Conservation (phyloP, 2,888 invertebrate species). For the Brachycybe producta region DNA sequence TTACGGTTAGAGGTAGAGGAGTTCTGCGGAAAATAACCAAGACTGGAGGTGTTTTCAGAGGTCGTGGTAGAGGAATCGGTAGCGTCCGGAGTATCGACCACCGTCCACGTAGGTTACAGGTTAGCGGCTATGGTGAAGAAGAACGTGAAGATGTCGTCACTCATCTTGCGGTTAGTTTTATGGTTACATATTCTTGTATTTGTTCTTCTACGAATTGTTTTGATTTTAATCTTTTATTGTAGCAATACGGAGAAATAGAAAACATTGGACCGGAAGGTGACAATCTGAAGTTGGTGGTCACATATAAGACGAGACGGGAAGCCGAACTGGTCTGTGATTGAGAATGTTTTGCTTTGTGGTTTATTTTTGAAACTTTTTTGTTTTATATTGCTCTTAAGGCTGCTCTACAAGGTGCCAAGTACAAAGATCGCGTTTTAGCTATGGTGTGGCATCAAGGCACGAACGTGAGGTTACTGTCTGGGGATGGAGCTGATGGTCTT, state of each 20-base stretch:
- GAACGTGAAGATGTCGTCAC: conserved; percentile 64
- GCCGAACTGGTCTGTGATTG: conserved; percentile 51
- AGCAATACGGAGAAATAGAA: conserved; percentile 81
- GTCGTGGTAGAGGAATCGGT: conserved; percentile 23
- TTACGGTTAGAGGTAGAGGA: conserved; percentile 26
- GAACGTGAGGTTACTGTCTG: not conserved
- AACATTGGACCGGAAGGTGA: conserved; percentile 61
- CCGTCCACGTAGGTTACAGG: conserved; percentile 67
- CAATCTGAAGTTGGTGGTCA: conserved; percentile 60
- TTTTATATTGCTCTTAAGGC: conserved; percentile 26
- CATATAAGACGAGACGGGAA: conserved; percentile 60
- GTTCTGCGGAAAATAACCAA: conserved; percentile 22
- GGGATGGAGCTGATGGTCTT: conserved; percentile 7
- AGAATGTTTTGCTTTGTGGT: not conserved
- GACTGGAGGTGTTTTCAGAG: conserved; percentile 24
- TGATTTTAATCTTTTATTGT: conserved; percentile 22
- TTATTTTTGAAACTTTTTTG: not conserved
- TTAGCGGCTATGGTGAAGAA: conserved; percentile 73
- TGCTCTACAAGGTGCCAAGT: conserved; percentile 27
- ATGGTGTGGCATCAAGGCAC: conserved; percentile 29
- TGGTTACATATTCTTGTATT: not conserved
- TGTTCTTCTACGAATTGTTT: not conserved
- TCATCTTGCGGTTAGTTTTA: conserved; percentile 63
- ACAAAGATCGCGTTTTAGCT: conserved; percentile 27
- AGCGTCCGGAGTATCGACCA: conserved; percentile 50